Base-by-base conservation (phyloP, 2,113 vertebrate species). In the Spheniscus mendiculus region DNA sequence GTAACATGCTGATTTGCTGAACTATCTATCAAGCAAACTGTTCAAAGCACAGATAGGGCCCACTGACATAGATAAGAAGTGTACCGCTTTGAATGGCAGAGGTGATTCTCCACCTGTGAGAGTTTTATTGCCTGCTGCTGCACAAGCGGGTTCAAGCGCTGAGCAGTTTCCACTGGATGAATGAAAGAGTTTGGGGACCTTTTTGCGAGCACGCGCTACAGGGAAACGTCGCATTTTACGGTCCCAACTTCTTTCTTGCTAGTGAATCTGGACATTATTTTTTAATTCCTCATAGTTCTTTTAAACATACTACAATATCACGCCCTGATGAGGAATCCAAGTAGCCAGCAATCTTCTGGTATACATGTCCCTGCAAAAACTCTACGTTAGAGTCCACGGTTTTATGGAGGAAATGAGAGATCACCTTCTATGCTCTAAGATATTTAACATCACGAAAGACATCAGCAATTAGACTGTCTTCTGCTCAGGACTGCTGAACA, bases 1-100 rank as follows among this genome's bases (percentile, higher is more conserved):
- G 72, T 84, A 89, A 61, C 94, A 83, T 36, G 84, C 91, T 87
- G 93, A 86, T 93, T 88, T 79, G 72, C 79, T 85, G 86, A 92
- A 89, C 90, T 93, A 52, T 49, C 89, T 71, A 59, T 65, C 83
- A 92, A 92, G 66, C 8, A 34, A 83, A 81, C 55, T 65, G 71
- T 42, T 96, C 66, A 85, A 87, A 89, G 89, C 77, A 88, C 74
- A 95, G 85, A 29, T 32, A 80, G 47, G 71, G 58, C 53, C 62
- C 93, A 1, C 50, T 40, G 81, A 76, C 45, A 77, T 45, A 83
- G 82, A 79, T 50, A 65, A 90, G 79, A 71, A 73, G 52, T 11
- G 38, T 47, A 34, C 36, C 1, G 3, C 59, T 85, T 58, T 77
- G 76, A 74, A 49, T 36, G 84, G 83, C 76, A 71, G 91, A 88